Conservation (phyloP, 2,888 invertebrate species). For the Erynnis tages region DNA sequence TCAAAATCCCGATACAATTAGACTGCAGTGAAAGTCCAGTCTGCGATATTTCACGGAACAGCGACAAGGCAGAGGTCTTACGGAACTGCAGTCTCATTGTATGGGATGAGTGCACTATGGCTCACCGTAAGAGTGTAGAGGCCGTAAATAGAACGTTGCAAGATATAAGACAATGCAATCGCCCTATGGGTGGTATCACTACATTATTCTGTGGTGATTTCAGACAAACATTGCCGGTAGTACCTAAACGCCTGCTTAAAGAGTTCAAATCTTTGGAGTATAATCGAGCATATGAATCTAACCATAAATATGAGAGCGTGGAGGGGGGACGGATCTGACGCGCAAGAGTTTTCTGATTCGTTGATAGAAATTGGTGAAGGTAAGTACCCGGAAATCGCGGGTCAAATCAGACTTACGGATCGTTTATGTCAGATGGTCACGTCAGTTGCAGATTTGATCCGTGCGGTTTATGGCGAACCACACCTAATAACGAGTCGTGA, state of each 20-base stretch:
- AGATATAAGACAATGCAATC: slow-evolving; percentile 29
- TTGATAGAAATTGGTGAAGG: slow-evolving; percentile 33
- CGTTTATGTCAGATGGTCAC: slow-evolving; percentile 28
- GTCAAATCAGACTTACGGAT: slow-evolving; percentile 27
- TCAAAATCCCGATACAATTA: slow-evolving; percentile 37
- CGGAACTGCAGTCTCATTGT: slow-evolving; percentile 40
- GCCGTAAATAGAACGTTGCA: slow-evolving; percentile 30
- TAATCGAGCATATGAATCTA: slow-evolving; percentile 26
- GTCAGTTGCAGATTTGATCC: slow-evolving; percentile 24
- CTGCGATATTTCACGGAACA: slow-evolving; percentile 42
- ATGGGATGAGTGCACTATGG: slow-evolving; percentile 32
- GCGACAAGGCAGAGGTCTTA: slow-evolving; percentile 42
- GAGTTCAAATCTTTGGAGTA: slow-evolving; percentile 23
- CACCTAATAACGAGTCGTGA: slow-evolving; percentile 26
- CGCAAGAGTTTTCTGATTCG: slow-evolving; percentile 31
- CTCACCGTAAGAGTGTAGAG: slow-evolving; percentile 36
- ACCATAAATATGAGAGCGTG: slow-evolving; percentile 31
- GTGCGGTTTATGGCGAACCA: slow-evolving; percentile 29
- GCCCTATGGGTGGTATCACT: slow-evolving; percentile 30
- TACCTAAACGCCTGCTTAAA: slow-evolving; percentile 27
- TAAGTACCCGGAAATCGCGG: slow-evolving; percentile 25
- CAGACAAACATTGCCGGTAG: slow-evolving; percentile 31
- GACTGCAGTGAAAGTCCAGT: slow-evolving; percentile 37
- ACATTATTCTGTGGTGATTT: slow-evolving; percentile 34
- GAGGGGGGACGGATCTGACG: slow-evolving; percentile 27